These are phyloP conservation scores for Teinopalpus imperialis DNA, from an alignment of 2,888 invertebrate species.

Conservation along the genomic window DNA sequence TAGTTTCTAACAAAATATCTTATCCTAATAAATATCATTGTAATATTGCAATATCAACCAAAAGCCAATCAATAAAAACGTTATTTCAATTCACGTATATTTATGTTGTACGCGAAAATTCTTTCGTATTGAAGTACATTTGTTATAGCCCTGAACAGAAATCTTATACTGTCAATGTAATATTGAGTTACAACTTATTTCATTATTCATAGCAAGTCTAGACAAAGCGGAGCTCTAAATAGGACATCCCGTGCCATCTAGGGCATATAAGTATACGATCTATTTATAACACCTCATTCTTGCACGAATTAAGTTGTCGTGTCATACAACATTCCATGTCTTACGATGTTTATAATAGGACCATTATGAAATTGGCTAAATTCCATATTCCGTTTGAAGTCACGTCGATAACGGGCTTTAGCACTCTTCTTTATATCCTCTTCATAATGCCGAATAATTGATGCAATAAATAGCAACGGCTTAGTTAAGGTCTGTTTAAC, in stretches of 20 bases:
- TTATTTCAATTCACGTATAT: no score
- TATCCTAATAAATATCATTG: no score
- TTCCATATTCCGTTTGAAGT: slow-evolving; percentile 39
- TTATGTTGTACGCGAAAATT: no score
- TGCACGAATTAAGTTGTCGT: slow-evolving; percentile 21
- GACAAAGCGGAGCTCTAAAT: slow-evolving; percentile 20
- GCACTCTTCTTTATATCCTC: slow-evolving; percentile 4
- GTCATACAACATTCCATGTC: slow-evolving; percentile 20
- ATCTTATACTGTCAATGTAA: slow-evolving; percentile 5
- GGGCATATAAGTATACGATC: slow-evolving; percentile 15
- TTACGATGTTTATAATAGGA: slow-evolving; percentile 44
- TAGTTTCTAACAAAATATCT: no score
- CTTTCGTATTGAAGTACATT: not conserved
- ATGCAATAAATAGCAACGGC: not conserved
- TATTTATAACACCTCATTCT: slow-evolving; percentile 25
- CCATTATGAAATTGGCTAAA: slow-evolving; percentile 60
- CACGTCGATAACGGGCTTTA: slow-evolving; percentile 1
- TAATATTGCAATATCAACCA: no score
- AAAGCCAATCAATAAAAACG: no score
- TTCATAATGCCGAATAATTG: slow-evolving; percentile 2
- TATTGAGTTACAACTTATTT: slow-evolving; percentile 16
- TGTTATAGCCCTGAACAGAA: not conserved
- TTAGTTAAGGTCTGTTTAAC: no score
- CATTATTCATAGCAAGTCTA: slow-evolving; percentile 25
- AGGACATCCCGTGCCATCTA: slow-evolving; percentile 24